These are phyloP conservation scores for Salarias fasciatus DNA, from an alignment of 2,797 vertebrate species.

Conservation along the genomic window DNA sequence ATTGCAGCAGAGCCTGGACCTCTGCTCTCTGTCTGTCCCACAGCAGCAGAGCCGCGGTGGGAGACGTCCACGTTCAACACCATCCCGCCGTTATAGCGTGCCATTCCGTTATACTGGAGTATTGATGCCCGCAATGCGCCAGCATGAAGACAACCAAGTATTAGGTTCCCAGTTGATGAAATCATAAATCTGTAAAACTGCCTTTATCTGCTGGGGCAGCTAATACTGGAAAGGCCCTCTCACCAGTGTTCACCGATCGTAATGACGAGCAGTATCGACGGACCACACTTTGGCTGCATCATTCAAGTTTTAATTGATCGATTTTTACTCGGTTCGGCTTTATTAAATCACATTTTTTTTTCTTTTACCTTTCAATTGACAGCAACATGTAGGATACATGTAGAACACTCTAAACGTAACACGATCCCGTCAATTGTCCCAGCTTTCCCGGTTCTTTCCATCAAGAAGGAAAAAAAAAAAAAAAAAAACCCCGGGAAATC, in stretches of 20 bases:
- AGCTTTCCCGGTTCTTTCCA: not conserved
- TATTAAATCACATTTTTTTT: conserved; percentile 8
- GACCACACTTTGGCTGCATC: not conserved
- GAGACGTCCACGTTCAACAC: conserved; percentile 28
- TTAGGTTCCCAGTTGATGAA: conserved; percentile 53
- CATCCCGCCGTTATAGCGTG: conserved; percentile 15
- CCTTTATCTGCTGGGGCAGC: conserved; percentile 16
- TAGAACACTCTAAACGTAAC: conserved; percentile 31
- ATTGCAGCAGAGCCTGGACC: conserved; percentile 29
- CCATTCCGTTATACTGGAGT: conserved; percentile 57
- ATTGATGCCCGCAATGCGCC: conserved; percentile 51
- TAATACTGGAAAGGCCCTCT: not conserved
- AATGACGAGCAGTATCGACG: conserved; percentile 3
- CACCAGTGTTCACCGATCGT: conserved; percentile 7
- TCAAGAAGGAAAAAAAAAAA: conserved; percentile 14
- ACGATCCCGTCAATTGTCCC: conserved; percentile 16
- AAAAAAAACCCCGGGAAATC: conserved; percentile 26
- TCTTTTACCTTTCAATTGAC: conserved; percentile 21
- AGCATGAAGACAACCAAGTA: conserved; percentile 21
- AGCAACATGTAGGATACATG: too few relatives aligned
- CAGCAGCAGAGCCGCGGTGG: conserved; percentile 30
- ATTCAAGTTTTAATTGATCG: conserved; percentile 6
- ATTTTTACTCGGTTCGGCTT: not conserved
- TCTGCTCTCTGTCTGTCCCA: conserved; percentile 4
- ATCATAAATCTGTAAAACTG: conserved; percentile 56